Evolutionary conservation across 2,113 vertebrate species (phyloP), one percentile per base, ranked within the genome.

Genomic region (Camarhynchus parvulus): DNA sequence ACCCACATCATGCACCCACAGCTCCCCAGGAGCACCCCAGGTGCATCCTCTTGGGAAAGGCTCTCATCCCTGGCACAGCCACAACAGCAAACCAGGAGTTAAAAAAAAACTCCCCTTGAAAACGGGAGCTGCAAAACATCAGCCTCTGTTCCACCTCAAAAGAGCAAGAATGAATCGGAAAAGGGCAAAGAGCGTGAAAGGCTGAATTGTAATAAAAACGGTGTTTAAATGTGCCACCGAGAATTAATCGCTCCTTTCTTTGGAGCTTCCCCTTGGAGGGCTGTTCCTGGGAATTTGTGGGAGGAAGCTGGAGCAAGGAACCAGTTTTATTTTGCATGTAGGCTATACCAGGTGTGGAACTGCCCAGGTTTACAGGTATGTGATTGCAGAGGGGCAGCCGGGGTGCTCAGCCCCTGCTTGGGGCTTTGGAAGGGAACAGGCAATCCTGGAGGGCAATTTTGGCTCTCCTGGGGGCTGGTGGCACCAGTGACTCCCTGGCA

Each of bases 131-230:
- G 95, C 95, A 88, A 83, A 93, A 74, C 93, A 96, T 93, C 80
- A 81, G 82, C 83, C 86, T 90, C 39, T 44, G 83, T 97, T 96
- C 94, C 80, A 94, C 91, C 95, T 95, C 92, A 74, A 94, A 91
- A 94, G 95, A 96, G 91, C 94, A 94, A 67, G 94, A 96, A 93
- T 96, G 96, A 96, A 96, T 97, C 80, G 93, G 91, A 95, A 94
- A 95, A 96, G 94, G 95, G 87, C 88, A 91, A 95, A 95, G 93
- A 93, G 94, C 47, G 67, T 74, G 78, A 91, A 94, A 92, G 85
- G 95, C 86, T 83, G 94, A 91, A 90, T 44, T 80, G 91, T 74
- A 96, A 97, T 97, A 97, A 96, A 96, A 96, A 67, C 7, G 52
- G 89, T 80, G 87, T 92, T 96, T 94, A 95, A 96, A 94, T 64